These are phyloP conservation scores for Calephelis perditalis DNA, from an alignment of 2,888 invertebrate genomes.

Conservation along the genomic window DNA sequence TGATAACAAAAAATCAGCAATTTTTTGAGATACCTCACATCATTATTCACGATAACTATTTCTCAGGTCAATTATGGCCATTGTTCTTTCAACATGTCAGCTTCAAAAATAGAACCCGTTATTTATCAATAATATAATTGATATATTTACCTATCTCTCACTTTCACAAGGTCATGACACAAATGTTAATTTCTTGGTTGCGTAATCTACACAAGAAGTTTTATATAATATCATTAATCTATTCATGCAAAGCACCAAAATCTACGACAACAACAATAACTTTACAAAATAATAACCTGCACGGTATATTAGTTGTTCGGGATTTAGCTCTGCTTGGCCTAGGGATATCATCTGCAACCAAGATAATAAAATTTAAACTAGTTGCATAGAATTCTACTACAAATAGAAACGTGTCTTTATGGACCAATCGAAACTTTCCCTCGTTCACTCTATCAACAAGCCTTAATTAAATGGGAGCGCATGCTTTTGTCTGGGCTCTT, in stretches of 20 bases:
- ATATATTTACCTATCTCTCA: too few species aligned
- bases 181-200: too few species aligned
- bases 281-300: conserved; percentile 59
- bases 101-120: too few species aligned
- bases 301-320: conserved; percentile 73
- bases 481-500: conserved; percentile 69
- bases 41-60: too few species aligned
- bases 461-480: conserved; percentile 72
- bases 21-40: too few species aligned
- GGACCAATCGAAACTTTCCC: conserved; percentile 53
- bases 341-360: conserved; percentile 76
- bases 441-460: conserved; percentile 52
- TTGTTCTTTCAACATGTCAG: too few species aligned
- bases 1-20: too few species aligned
- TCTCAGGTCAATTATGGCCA: too few species aligned
- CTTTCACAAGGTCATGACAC: too few species aligned
- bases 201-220: too few species aligned
- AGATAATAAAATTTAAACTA: conserved; percentile 42
- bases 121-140: too few species aligned
- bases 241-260: conserved; percentile 15
- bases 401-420: conserved; percentile 41
- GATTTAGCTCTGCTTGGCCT: conserved; percentile 77
- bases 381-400: conserved; percentile 15
- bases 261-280: conserved; percentile 21
- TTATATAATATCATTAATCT: neutral